Conservation (phyloP, 64 coral and sea anemone species). For the Pocillopora damicornis region DNA sequence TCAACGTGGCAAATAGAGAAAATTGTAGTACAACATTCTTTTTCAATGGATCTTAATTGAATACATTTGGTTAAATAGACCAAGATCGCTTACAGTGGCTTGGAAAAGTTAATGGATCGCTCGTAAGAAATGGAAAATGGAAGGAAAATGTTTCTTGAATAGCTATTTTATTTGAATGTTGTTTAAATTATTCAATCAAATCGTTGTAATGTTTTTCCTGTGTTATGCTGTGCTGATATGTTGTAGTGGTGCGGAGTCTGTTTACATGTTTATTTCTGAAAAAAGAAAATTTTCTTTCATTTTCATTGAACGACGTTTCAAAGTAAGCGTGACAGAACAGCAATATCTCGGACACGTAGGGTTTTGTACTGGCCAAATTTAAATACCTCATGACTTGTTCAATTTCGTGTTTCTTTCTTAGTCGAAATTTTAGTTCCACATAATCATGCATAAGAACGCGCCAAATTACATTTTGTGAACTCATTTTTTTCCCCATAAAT, state of each 20-base stretch:
- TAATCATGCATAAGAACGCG: too few species aligned
- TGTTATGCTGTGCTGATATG: neutral
- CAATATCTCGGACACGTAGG: too few species aligned
- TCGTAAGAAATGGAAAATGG: neutral
- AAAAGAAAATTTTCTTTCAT: too few species aligned
- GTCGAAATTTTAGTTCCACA: too few species aligned
- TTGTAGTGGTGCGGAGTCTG: neutral
- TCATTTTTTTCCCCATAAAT: too few species aligned
- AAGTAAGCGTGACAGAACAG: too few species aligned
- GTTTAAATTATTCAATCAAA: constrained; percentile 33
- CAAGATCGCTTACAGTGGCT: neutral
- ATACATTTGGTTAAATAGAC: neutral
- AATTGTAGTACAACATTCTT: neutral
- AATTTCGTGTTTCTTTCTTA: too few species aligned
- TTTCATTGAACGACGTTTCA: too few species aligned
- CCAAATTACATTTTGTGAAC: too few species aligned
- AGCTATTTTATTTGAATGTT: neutral
- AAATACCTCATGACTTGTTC: too few species aligned
- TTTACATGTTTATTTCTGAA: too few species aligned
- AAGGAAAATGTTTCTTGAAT: neutral
- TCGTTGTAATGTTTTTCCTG: neutral
- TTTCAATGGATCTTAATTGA: neutral
- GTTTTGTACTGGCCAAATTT: too few species aligned
- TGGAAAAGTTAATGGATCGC: neutral
- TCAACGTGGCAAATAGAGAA: constrained; percentile 39